Evolutionary conservation across 2,888 invertebrate species (phyloP).

Genomic region (Acanthosoma haemorrhoidale): DNA sequence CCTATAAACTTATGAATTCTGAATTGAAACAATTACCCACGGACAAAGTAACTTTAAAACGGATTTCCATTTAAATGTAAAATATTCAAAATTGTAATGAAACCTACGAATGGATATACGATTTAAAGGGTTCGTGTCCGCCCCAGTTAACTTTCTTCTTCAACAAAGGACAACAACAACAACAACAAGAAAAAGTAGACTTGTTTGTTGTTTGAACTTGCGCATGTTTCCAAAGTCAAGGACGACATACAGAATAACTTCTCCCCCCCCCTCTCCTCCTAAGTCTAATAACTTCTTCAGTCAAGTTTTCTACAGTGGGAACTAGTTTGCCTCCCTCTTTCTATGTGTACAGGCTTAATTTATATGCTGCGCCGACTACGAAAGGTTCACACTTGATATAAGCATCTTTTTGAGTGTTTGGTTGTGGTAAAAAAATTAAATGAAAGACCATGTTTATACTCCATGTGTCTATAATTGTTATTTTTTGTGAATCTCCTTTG

Average conservation of each 20-base stretch:
- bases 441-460: too few relatives aligned
- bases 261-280: neutral
- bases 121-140: constrained; percentile 1
- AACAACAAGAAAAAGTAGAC: constrained; percentile 23
- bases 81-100: too few relatives aligned
- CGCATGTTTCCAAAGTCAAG: constrained; percentile 27
- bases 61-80: too few relatives aligned
- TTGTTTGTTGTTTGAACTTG: constrained; percentile 27
- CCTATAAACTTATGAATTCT: too few relatives aligned
- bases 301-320: neutral
- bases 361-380: neutral
- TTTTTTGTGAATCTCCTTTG: too few relatives aligned
- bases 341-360: neutral
- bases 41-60: too few relatives aligned
- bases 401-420: too few relatives aligned
- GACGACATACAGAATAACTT: constrained; percentile 27
- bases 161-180: neutral
- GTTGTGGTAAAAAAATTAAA: too few relatives aligned
- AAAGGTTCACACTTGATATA: too few relatives aligned
- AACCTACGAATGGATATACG: neutral
- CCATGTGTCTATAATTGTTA: too few relatives aligned
- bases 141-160: constrained; percentile 18
- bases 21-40: too few relatives aligned
- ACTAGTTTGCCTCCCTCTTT: neutral
- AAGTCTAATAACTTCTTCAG: constrained; percentile 22